Conservation (phyloP, 2,113 vertebrate species). For the Mionectes macconnelli region DNA sequence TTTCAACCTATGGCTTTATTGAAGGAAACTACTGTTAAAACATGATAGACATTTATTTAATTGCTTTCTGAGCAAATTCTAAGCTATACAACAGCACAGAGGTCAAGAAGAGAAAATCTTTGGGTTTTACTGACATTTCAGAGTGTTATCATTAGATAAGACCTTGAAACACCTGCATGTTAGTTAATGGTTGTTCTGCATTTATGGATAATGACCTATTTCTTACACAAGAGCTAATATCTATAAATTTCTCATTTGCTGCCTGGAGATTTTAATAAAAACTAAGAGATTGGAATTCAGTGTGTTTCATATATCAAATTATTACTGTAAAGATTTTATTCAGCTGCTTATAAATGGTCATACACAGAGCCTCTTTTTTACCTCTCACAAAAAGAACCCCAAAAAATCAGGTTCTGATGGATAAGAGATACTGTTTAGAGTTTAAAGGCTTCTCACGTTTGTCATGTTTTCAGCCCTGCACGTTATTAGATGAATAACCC, state of each 20-base stretch:
- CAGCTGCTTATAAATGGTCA: neutral
- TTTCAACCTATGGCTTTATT: constrained; percentile 1
- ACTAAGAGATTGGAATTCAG: neutral
- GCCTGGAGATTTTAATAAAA: constrained; percentile 28
- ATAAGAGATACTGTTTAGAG: neutral
- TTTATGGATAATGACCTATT: constrained; percentile 47
- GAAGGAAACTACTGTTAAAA: constrained; percentile 13
- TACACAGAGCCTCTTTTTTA: neutral
- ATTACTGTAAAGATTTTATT: neutral
- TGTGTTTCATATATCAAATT: neutral
- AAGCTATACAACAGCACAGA: constrained; percentile 8
- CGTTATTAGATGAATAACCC: neutral
- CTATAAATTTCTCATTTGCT: constrained; percentile 56
- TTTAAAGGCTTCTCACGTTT: neutral
- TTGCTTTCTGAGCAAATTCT: constrained; percentile 19
- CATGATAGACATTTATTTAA: constrained; percentile 21
- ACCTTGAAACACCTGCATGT: constrained; percentile 23
- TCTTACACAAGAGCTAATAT: neutral
- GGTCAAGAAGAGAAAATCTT: constrained; percentile 23
- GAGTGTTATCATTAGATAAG: constrained; percentile 11
- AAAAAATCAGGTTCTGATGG: neutral
- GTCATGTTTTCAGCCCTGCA: neutral
- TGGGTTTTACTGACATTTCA: constrained; percentile 12
- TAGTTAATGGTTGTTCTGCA: neutral
- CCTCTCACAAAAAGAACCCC: neutral